phyloP scores from a whole-genome alignment of 2,797 vertebrate species.

The Cynopterus sphinx region DNA sequence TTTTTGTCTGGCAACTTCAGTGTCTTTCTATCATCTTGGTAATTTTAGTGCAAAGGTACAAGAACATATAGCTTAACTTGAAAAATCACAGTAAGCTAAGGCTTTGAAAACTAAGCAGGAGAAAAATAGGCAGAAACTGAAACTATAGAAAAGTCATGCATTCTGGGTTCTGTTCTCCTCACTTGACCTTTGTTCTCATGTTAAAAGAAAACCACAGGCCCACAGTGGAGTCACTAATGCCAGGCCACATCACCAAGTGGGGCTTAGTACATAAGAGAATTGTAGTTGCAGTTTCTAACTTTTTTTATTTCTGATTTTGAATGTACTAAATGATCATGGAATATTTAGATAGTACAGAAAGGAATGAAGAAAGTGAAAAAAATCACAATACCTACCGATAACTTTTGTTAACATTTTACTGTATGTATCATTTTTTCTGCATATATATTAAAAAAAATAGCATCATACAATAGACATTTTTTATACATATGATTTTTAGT shows the following conservation, averaged over 20 bases:
- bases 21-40: neutral
- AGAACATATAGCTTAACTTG: neutral
- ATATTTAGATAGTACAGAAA: neutral
- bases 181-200: neutral
- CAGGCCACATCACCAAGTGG: neutral
- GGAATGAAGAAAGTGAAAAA: neutral
- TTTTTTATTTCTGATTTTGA: neutral
- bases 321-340: slow-evolving; percentile 17
- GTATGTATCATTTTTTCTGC: slow-evolving; percentile 3
- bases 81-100: neutral
- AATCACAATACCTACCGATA: neutral
- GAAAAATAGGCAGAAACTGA: neutral
- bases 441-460: slow-evolving; percentile 36
- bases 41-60: slow-evolving; percentile 8
- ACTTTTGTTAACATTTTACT: neutral
- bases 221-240: neutral
- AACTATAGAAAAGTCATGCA: slow-evolving; percentile 9
- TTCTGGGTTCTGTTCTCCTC: neutral
- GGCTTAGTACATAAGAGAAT: neutral
- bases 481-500: slow-evolving; percentile 12
- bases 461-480: neutral
- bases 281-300: neutral
- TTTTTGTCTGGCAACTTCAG: neutral
- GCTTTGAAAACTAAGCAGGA: slow-evolving; percentile 28
- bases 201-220: neutral